Percentiles rank a stretch among this genome's conserved stretches.
Evolutionary conservation across 2,113 vertebrate genomes (phyloP).

Genomic region (Heptranchias perlo): DNA sequence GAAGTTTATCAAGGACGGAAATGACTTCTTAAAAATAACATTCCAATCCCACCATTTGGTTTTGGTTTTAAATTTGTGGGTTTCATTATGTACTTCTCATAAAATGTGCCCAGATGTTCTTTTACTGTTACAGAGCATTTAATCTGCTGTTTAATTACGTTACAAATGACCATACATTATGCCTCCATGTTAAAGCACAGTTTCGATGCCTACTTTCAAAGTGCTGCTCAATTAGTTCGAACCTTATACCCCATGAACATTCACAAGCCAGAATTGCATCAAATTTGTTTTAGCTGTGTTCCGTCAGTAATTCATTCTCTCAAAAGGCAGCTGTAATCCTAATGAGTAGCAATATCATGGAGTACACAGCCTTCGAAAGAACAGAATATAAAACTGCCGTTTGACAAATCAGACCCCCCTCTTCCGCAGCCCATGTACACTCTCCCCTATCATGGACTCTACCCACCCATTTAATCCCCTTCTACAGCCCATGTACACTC

Average conservation of each 20-base stretch:
- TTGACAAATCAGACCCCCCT: background rate
- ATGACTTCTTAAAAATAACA: constrained; percentile 11
- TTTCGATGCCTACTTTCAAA: background rate
- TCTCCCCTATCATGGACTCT: background rate
- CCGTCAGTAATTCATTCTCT: background rate
- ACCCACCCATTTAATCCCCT: background rate
- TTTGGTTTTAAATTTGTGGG: constrained; percentile 17
- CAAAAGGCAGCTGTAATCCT: background rate
- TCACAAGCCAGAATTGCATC: background rate
- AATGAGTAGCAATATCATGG: background rate
- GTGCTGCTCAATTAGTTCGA: background rate
- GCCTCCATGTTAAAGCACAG: background rate
- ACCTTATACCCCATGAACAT: background rate
- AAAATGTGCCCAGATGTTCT: constrained; percentile 13
- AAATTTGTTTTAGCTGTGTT: background rate
- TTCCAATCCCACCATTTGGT: background rate
- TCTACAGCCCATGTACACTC: background rate
- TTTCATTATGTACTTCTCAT: background rate
- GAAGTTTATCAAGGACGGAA: constrained; percentile 28
- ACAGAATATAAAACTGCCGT: background rate
- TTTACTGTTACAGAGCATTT: background rate
- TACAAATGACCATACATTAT: background rate
- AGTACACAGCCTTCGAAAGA: background rate
- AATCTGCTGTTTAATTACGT: background rate
- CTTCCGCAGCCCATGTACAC: background rate